These are phyloP conservation scores for Benthosema pterotum DNA, from an alignment of 2,797 vertebrate genomes.

Conservation along the genomic window DNA sequence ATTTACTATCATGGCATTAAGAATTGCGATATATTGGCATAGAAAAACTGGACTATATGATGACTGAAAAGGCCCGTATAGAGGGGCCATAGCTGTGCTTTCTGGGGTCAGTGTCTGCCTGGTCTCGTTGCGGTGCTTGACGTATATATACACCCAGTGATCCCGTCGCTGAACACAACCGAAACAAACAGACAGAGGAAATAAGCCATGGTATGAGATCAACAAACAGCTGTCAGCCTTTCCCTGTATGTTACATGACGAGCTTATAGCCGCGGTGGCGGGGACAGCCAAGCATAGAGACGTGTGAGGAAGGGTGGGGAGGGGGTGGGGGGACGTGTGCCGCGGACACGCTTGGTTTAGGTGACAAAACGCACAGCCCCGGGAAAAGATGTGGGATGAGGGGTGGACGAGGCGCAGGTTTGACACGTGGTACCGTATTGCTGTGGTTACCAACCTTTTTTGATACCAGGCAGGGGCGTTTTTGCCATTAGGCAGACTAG, in stretches of 20 bases:
- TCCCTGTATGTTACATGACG: constrained; percentile 54
- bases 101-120: no score
- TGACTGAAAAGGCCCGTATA: no score
- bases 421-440: constrained; percentile 27
- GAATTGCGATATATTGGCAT: no score
- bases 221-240: constrained; percentile 75
- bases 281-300: constrained; percentile 57
- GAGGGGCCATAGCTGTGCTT: constrained; percentile 28
- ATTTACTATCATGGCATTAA: no score
- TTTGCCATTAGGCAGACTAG: no score
- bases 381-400: constrained; percentile 57
- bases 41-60: no score
- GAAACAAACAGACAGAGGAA: constrained; percentile 77
- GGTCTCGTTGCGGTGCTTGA: constrained; percentile 43
- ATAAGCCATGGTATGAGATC: constrained; percentile 71
- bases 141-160: constrained; percentile 51
- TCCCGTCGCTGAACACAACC: constrained; percentile 57
- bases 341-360: constrained; percentile 63
- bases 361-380: constrained; percentile 63
- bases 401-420: constrained; percentile 37
- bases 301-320: constrained; percentile 66
- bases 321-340: constrained; percentile 67
- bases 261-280: constrained; percentile 33
- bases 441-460: no score
- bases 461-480: no score